Evolutionary conservation across 2,113 vertebrate species (phyloP), one percentile per base, ranked within the genome.

Genomic region (Syrmaticus mikado): DNA sequence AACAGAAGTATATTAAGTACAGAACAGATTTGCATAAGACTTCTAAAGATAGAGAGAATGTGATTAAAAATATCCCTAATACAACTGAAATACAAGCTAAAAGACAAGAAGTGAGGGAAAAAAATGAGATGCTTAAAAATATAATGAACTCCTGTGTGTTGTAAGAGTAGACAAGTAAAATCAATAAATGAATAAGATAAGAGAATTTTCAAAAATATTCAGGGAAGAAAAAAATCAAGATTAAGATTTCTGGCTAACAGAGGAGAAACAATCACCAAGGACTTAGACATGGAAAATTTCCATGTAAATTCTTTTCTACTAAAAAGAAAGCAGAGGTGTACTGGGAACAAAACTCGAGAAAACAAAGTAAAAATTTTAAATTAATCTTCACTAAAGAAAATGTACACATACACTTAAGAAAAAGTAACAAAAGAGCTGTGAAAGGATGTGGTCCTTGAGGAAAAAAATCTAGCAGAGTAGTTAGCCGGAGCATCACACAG

Each of bases 121-220:
- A 90, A 90, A 93, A 89, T 38, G 3, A 92, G 53, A 82, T 86
- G 43, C 48, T 74, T 95, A 53, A 87, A 97, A 95, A 89, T 67
- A 53, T 75, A 89, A 89, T 82, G 67, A 91, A 83, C 25, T 82
- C n/a, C 41, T 76, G 22, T 57, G 19, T 43, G 7, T 25, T 75
- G 27, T 22, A 73, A 34, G 43, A 73, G 34, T 60, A 74, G 91
- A 92, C 27, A 66, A 38, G 78, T 28, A 64, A 40, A 64, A 40
- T 64, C 27, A 40, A 64, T 40, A 40, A n/a, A 17, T 58, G 74
- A 91, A 75, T 12, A 73, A 38, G 85, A 80, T 22, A 76, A 57
- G 1, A 71, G 28, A 67, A 38, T 85, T 89, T 95, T 71, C 18
- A 82, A 83, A 89, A 76, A 45, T 52, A 10, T 79, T 53, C 46